Base-by-base conservation (phyloP, 1,140 invertebrate genomes). In the Procambarus clarkii region DNA sequence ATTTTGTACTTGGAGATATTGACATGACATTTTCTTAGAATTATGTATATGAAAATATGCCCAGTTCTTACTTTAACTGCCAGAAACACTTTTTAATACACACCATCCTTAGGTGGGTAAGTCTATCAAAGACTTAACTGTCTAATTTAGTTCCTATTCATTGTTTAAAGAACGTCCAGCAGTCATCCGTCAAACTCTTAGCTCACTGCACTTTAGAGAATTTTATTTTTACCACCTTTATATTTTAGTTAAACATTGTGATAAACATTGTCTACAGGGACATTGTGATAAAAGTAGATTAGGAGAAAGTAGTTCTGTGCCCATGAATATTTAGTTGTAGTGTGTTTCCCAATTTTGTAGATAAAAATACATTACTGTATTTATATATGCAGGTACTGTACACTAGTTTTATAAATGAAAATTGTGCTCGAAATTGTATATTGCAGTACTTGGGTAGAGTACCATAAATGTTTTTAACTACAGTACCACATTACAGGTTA, bases 61-160 rank as follows among this genome's bases (percentile, higher is more conserved):
- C 54, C 82, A 8, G 24, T 71, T 84, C 64, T 45, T 48, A 11
- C 58, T 45, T n/a, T 71, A 46, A 84, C 58, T 69, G 44, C 58
- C 82, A 54, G 82, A 81, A 54, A 81, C 79, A 81, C 54, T 21
- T 45, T 21, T 44, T 13, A 24, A 54, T 64, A 69, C 45, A 69
- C 46, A 45, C 58, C 82, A 71, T 84, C 58, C 64, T 64, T 84
- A 71, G 54, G n/a, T 34, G 69, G 11, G 24, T 69, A 45, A 46
- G 77, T 54, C 11, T 69, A 8, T 60, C 3, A n/a, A 54, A 64
- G n/a, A 45, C 44, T 45, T 21, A 45, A 24, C 13, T 71, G 34
- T 24, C 76, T 81, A 81, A 78, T 58, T 50, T 86, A 86, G 85
- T 86, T 86, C 85, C 85, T 86, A 86, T 69, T 77, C 48, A 71